Evolutionary conservation across 2,888 invertebrate genomes (phyloP).

Genomic region (Lasioglossum figueresi): DNA sequence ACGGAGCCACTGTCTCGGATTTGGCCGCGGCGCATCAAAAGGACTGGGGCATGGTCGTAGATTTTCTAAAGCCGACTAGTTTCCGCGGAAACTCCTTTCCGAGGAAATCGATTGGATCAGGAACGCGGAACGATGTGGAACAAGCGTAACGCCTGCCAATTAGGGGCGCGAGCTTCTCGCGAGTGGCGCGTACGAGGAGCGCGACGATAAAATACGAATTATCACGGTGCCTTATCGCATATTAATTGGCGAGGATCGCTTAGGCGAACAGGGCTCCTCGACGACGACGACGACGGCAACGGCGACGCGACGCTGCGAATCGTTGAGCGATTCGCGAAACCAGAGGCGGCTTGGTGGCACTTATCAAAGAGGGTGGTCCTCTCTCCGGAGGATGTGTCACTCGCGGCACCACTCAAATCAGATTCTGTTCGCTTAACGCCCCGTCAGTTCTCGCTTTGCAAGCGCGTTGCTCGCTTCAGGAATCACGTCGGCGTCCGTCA

Average conservation of each 20-base stretch:
- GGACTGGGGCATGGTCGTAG: neutral
- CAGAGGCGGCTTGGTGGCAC: conserved; percentile 19
- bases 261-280: neutral
- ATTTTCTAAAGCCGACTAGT: neutral
- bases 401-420: conserved; percentile 66
- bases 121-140: conserved; percentile 13
- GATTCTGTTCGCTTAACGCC: conserved; percentile 73
- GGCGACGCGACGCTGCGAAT: neutral
- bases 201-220: conserved; percentile 41
- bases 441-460: conserved; percentile 73
- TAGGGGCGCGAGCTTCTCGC: conserved; percentile 20
- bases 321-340: conserved; percentile 37
- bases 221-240: conserved; percentile 37
- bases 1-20: neutral
- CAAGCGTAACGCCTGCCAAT: conserved; percentile 36
- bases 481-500: conserved; percentile 73
- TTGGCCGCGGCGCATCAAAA: neutral
- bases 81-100: conserved; percentile 1
- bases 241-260: conserved; percentile 32
- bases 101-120: conserved; percentile 27
- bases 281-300: neutral
- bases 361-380: conserved; percentile 56
- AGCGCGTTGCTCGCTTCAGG: conserved; percentile 69
- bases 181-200: neutral
- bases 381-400: conserved; percentile 61